Percentiles rank a stretch among this genome's conserved stretches.
Conservation (phyloP, 1,140 invertebrate genomes). For the Wiebesia pumilae region DNA sequence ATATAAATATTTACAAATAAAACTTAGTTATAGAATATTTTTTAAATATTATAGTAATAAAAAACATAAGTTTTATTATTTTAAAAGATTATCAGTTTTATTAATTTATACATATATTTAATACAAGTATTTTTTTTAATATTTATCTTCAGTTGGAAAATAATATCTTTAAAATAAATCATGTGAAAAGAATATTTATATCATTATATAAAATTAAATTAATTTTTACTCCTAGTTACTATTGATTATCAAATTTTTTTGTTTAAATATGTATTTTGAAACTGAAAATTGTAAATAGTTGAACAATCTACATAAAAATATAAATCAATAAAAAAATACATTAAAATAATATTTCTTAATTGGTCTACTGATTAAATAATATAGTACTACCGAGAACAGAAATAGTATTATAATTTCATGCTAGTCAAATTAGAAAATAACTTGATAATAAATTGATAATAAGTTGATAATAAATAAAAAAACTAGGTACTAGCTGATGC, state of each 20-base stretch:
- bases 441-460: constrained; percentile 27
- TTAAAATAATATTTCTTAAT: constrained; percentile 17
- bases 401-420: constrained; percentile 30
- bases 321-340: constrained; percentile 3
- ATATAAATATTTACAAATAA: constrained; percentile 12
- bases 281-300: neutral
- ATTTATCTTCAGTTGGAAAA: neutral
- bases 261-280: neutral
- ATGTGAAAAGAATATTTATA: constrained; percentile 17
- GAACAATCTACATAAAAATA: constrained; percentile 1
- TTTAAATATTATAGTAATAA: neutral
- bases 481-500: neutral
- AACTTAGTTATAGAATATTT: neutral
- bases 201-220: constrained; percentile 21
- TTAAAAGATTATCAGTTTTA: constrained; percentile 1
- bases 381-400: neutral
- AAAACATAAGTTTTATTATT: neutral
- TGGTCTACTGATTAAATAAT: constrained; percentile 33
- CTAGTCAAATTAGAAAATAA: neutral
- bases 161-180: neutral
- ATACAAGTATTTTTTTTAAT: neutral
- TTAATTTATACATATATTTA: neutral
- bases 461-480: constrained; percentile 4
- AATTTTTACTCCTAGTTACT: neutral
- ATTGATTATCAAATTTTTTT: neutral